Conservation (phyloP, 2,113 vertebrate species). For the Paracanthobrama guichenoti region DNA sequence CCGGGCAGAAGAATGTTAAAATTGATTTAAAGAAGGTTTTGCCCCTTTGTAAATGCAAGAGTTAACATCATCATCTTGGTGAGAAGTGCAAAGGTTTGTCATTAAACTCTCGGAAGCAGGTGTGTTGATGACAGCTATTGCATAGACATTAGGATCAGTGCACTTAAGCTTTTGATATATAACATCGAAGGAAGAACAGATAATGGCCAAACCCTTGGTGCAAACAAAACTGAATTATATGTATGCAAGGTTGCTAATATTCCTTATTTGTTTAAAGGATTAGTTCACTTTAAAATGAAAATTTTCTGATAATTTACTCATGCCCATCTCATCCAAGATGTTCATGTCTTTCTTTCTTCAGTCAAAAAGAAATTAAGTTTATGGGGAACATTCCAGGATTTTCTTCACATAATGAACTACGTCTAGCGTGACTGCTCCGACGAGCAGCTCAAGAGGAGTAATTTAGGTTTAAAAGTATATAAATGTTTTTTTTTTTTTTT, state of each 20-base stretch:
- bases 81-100: constrained; percentile 36
- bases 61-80: constrained; percentile 62
- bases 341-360: too few species aligned
- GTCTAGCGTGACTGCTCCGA: too few species aligned
- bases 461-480: too few species aligned
- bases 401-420: too few species aligned
- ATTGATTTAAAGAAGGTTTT: constrained; percentile 63
- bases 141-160: constrained; percentile 1
- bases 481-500: too few species aligned
- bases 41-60: constrained; percentile 58
- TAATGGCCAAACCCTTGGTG: constrained; percentile 45
- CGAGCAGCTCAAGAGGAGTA: too few species aligned
- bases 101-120: constrained; percentile 44
- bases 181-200: background rate
- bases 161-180: background rate
- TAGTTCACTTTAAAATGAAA: too few species aligned
- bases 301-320: too few species aligned
- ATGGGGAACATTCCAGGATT: too few species aligned
- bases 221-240: background rate
- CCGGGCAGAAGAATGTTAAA: constrained; percentile 59
- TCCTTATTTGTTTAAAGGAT: too few species aligned
- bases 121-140: constrained; percentile 36
- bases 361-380: too few species aligned
- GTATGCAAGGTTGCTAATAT: background rate
- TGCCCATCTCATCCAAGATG: too few species aligned